Evolutionary conservation across 1,140 invertebrate genomes (phyloP), one percentile per base, ranked within the genome.

Genomic region (Colletes gigas): DNA sequence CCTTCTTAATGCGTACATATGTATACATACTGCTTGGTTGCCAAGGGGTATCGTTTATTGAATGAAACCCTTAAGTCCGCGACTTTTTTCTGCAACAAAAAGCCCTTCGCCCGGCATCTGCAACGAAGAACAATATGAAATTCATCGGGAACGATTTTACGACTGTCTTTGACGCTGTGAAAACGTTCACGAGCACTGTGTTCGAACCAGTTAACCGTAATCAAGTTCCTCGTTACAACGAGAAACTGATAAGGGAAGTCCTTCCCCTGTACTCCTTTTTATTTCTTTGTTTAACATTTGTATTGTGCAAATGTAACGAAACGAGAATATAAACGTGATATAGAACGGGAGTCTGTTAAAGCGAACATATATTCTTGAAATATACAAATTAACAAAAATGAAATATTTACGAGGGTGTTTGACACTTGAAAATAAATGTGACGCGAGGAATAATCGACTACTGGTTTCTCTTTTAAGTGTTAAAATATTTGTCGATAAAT

Each of bases 11-110:
- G 57, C 70, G 10, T 75, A 79, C 79, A 76, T 81, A 78, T 73
- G 71, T 79, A 84, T 57, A 73, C 52, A 74, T 76, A 68, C 66
- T 65, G n/a, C 55, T 12, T 30, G 41, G 54, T 73, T 77, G 59
- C 52, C 50, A 52, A 54, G 57, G 59, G 78, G 66, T 57, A 73
- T 71, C 78, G 82, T 86, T 87, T 83, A 84, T 87, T 81, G 78
- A 87, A 84, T 87, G 75, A 72, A 68, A 66, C 67, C 59, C 77
- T 79, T 83, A 60, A 59, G 62, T 52, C 21, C 39, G 44, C 52
- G 47, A 78, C 47, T 84, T 82, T 69, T 72, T 62, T n/a, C 6
- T 15, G 41, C 73, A 21, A 62, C 62, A 66, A 50, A 50, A 77
- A 80, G 21, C 15, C 44, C 41, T 12, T 52, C 10, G 3, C 44